Base-by-base conservation (phyloP, 2,113 vertebrate species). In the Pseudorectes ferrugineus region DNA sequence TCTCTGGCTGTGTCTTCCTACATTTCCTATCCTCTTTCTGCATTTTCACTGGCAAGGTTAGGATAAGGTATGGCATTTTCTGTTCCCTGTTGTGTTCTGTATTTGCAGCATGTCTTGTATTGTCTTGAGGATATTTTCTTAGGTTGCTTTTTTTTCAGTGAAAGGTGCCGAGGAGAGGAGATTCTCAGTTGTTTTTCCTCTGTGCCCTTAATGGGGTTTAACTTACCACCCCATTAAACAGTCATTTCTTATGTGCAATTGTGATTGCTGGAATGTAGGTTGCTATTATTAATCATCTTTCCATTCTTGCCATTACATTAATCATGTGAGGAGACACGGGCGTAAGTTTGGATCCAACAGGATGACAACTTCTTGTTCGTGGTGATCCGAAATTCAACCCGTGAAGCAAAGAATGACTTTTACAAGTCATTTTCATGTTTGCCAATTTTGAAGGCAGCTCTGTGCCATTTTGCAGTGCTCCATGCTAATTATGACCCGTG, bases 261-360 rank as follows among this genome's bases (percentile, higher is more conserved):
- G 91, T 96, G 84, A 95, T 97, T 96, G 72, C 95, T 78, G 58
- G 89, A 96, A 95, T 92, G 86, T 92, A 96, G 77, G 82, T 93
- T 95, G 85, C 94, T 96, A 73, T 95, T 88, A 92, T 85, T 93
- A 96, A 95, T 91, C 89, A 89, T 86, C 52, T 91, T 89, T 82
- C 95, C 91, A 35, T 85, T 57, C 36, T 42, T 65, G 65, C 91
- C 49, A 31, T 86, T 94, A 45, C 73, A 86, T 95, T 95, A 90
- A 94, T 95, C 73, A 85, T 83, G 63, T 66, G 77, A 79, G 85
- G 77, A 82, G 82, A 95, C 23, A 20, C 6, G 45, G 72, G 79
- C 31, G 9, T 82, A 51, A 88, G 79, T 46, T 75, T 74, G 83
- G 81, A 76, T 75, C 67, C 75, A 70, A 78, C 57, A 89, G 91